Conservation (phyloP, 2,797 vertebrate species). For the Uromys caudimaculatus region DNA sequence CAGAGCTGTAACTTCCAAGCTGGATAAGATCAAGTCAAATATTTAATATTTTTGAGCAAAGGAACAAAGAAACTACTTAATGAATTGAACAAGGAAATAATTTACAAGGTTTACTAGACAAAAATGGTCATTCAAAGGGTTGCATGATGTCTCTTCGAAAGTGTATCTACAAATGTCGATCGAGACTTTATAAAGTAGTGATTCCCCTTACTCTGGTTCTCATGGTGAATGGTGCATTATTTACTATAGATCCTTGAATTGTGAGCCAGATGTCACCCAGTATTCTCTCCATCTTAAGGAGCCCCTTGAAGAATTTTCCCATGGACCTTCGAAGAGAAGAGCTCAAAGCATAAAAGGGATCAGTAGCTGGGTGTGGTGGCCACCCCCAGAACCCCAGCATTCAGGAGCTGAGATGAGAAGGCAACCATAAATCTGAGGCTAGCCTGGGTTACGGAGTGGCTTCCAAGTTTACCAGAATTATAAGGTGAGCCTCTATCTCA, state of each 20-base stretch:
- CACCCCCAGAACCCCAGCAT: not conserved
- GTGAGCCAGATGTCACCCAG: not conserved
- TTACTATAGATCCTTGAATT: not conserved
- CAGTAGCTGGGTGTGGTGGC: too few species aligned
- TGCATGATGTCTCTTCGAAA: not conserved
- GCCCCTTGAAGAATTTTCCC: not conserved
- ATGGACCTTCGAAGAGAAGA: not conserved
- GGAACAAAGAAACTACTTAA: not conserved
- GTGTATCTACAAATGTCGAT: not conserved
- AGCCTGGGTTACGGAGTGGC: not conserved
- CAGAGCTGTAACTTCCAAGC: not conserved
- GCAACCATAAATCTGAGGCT: not conserved
- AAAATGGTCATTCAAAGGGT: not conserved
- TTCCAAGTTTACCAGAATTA: not conserved
- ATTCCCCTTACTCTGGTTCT: not conserved
- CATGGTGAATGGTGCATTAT: not conserved
- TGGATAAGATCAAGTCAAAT: not conserved
- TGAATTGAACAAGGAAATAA: not conserved
- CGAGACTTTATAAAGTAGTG: not conserved
- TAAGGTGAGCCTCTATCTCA: not conserved
- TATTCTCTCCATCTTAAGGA: not conserved
- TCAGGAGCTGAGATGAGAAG: not conserved
- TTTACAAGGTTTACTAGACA: not conserved
- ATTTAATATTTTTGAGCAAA: not conserved
- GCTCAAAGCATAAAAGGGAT: not conserved